Percentiles rank a stretch among this genome's conserved stretches.
phyloP scores from a whole-genome alignment of 2,888 invertebrate species.

The Germaria angustata region DNA sequence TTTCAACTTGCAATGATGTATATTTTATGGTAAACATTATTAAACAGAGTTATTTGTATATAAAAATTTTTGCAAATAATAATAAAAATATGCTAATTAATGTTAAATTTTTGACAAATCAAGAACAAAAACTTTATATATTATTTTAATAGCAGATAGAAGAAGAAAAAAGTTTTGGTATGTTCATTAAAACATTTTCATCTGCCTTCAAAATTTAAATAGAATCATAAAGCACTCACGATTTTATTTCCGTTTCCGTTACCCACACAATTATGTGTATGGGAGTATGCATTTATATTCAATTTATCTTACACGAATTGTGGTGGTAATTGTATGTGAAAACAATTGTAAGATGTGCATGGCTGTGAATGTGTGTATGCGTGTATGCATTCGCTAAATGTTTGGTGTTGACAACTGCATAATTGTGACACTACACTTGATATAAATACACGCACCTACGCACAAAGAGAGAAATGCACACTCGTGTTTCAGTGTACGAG shows the following conservation, averaged over 20 bases:
- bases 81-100: too few species aligned
- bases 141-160: slow-evolving; percentile 7
- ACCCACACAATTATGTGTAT: not conserved
- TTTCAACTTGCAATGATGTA: not conserved
- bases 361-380: not conserved
- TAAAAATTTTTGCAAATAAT: too few species aligned
- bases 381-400: not conserved
- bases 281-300: not conserved
- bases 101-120: too few species aligned
- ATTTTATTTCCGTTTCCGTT: slow-evolving; percentile 62
- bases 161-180: not conserved
- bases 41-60: too few species aligned
- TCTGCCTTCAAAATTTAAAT: slow-evolving; percentile 13
- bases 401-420: slow-evolving; percentile 52
- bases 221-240: slow-evolving; percentile 25
- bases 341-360: not conserved
- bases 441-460: slow-evolving; percentile 20
- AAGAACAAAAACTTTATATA: not conserved
- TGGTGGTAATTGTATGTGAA: slow-evolving; percentile 3
- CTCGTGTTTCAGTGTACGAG: not conserved
- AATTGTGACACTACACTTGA: slow-evolving; percentile 63
- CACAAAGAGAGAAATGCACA: not conserved
- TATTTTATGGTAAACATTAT: too few species aligned
- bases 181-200: slow-evolving; percentile 31
- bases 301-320: slow-evolving; percentile 34